These are phyloP conservation scores for Notechis scutatus DNA, from an alignment of 2,113 vertebrate genomes.

Conservation along the genomic window DNA sequence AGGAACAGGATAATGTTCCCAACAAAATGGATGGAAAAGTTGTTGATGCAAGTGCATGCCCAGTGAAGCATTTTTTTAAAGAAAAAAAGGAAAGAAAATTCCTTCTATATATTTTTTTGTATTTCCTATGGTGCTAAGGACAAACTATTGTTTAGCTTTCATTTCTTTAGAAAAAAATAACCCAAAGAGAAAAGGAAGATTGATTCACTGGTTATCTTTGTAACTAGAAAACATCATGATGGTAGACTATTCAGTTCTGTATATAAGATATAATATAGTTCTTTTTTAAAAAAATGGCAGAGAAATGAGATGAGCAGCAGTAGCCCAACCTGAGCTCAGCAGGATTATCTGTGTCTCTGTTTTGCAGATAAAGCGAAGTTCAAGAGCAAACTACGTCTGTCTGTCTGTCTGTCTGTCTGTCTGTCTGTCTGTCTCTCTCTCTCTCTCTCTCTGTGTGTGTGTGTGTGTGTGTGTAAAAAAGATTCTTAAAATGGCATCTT, in stretches of 20 bases:
- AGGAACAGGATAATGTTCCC: conserved; percentile 32
- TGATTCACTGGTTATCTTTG: neutral
- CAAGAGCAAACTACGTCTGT: neutral
- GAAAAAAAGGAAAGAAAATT: conserved; percentile 12
- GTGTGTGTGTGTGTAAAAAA: too few species aligned
- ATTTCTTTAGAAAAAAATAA: conserved; percentile 1
- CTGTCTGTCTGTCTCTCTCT: too few species aligned
- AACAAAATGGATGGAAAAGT: conserved; percentile 27
- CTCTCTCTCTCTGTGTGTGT: too few species aligned
- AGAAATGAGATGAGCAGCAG: neutral
- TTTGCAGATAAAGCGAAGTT: neutral
- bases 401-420: too few species aligned
- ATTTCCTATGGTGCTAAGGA: neutral
- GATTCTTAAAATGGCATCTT: neutral
- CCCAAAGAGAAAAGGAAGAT: accelerated
- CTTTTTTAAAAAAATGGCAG: neutral
- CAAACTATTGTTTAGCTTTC: conserved; percentile 19
- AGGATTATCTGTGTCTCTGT: neutral
- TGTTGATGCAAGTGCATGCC: neutral
- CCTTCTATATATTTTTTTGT: conserved; percentile 7
- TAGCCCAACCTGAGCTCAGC: neutral
- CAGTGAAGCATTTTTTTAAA: conserved; percentile 15
- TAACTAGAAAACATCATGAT: neutral
- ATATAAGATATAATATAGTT: neutral
- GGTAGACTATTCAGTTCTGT: neutral